phyloP scores from a whole-genome alignment of 2,888 invertebrate species.

The Trachelus iudaicus region DNA sequence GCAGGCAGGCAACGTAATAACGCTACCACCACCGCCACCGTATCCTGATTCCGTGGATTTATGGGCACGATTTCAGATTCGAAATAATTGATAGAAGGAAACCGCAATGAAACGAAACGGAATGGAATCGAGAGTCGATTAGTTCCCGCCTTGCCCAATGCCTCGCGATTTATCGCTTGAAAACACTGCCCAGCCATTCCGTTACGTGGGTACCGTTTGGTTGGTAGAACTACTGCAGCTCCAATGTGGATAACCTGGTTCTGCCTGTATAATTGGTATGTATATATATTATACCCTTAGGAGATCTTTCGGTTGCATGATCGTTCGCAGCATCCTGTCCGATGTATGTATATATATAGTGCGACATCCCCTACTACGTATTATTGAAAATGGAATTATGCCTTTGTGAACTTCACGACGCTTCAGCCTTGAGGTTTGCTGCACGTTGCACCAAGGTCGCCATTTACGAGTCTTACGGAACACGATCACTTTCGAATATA shows the following conservation, averaged over 20 bases:
- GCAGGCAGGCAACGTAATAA: conserved; percentile 22
- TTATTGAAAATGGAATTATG: not conserved
- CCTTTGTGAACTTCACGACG: not conserved
- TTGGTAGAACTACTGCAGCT: not conserved
- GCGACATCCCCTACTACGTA: not conserved
- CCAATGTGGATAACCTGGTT: not conserved
- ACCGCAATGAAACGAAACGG: conserved; percentile 25
- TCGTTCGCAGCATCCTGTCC: not conserved
- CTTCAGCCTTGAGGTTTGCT: conserved; percentile 49
- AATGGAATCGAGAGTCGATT: conserved; percentile 28
- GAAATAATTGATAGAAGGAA: conserved; percentile 52
- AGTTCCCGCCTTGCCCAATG: conserved; percentile 32
- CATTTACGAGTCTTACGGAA: conserved; percentile 39
- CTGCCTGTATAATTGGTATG: not conserved
- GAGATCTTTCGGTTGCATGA: not conserved
- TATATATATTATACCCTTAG: not conserved
- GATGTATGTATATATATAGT: not conserved
- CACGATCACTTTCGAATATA: conserved; percentile 48
- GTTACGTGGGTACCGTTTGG: not conserved
- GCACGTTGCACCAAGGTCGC: conserved; percentile 49
- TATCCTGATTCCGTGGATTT: conserved; percentile 40
- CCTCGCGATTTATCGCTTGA: conserved; percentile 37
- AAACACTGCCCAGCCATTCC: conserved; percentile 28
- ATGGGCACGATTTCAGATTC: conserved; percentile 39
- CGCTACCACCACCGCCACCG: conserved; percentile 30